phyloP scores from a whole-genome alignment of 2,888 invertebrate genomes.

The Pteria penguin region DNA sequence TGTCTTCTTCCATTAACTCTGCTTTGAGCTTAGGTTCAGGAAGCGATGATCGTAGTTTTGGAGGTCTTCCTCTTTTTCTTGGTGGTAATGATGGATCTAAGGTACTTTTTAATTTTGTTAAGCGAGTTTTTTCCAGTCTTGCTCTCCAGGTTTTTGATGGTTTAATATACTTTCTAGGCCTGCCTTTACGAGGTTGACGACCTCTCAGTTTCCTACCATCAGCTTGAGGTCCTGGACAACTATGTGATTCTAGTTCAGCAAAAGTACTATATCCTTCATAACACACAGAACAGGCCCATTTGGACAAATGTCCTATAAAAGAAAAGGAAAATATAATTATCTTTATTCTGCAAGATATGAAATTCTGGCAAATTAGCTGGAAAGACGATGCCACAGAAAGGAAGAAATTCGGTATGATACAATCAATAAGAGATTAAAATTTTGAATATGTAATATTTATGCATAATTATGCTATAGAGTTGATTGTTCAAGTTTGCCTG shows the following conservation, averaged over 20 bases:
- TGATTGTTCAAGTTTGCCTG: no score
- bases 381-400: no score
- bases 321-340: background rate
- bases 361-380: background rate
- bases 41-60: conserved; percentile 19
- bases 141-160: conserved; percentile 66
- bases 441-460: no score
- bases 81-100: conserved; percentile 29
- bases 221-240: conserved; percentile 42
- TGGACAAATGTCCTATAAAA: conserved; percentile 33
- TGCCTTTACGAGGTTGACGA: conserved; percentile 54
- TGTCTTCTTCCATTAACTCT: conserved; percentile 5
- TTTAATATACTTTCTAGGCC: conserved; percentile 63
- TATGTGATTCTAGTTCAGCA: conserved; percentile 57
- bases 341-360: conserved; percentile 1
- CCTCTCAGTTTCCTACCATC: conserved; percentile 16
- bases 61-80: conserved; percentile 45
- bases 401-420: no score
- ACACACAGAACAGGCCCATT: conserved; percentile 50
- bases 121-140: conserved; percentile 56
- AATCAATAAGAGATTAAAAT: no score
- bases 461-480: no score
- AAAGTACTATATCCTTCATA: conserved; percentile 43
- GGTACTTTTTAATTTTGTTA: conserved; percentile 45
- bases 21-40: conserved; percentile 24